Evolutionary conservation across 2,888 invertebrate species (phyloP), one percentile per base, ranked within the genome.

Genomic region (Drosophila sordidula): DNA sequence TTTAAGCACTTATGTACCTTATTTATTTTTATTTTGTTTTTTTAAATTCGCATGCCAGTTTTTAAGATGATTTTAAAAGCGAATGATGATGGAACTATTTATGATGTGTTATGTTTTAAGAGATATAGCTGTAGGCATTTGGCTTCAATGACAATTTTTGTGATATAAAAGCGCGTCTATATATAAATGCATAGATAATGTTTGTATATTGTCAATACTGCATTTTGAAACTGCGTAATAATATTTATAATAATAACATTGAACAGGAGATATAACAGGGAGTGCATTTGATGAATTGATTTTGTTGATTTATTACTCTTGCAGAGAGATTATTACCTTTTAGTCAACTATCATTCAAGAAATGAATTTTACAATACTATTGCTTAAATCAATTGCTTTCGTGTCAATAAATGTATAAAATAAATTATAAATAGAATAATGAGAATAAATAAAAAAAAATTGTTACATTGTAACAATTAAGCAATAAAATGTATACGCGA

Each of bases 221-320:
- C 26, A 42, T 14, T 25, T 52, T 32, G 18, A 4, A n/a, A 29
- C 29, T 39, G 47, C 46, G 29, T 51, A 50, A 57, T 25, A 14
- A 9, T 18, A 46, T 32, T 52, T 58, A 12, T 34, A 52, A 44
- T 50, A 42, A 61, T 38, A 69, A 47, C 41, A 42, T 42, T 47
- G 26, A 38, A 56, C 34, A 16, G 55, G 55, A 6, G 18, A 29
- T 22, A n/a, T 36, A 29, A 29, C 9, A 9, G 1, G 29, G 29
- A 3, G 63, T 63, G 72, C 70, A 12, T 11, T 75, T 22, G 16
- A 50, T 64, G 70, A 57, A 22, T 16, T 56, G 14, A 12, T 34
- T 11, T 39, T 22, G 39, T 42, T 38, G 4, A 32, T 14, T n/a
- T 9, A 11, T 18, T 39, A 41, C 34, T 14, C 39, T 45, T 63